A percentile compares a stretch with the other conserved stretches of the same genome.
phyloP scores from a whole-genome alignment of 1,140 invertebrate genomes.

The Ganaspis sp. region DNA sequence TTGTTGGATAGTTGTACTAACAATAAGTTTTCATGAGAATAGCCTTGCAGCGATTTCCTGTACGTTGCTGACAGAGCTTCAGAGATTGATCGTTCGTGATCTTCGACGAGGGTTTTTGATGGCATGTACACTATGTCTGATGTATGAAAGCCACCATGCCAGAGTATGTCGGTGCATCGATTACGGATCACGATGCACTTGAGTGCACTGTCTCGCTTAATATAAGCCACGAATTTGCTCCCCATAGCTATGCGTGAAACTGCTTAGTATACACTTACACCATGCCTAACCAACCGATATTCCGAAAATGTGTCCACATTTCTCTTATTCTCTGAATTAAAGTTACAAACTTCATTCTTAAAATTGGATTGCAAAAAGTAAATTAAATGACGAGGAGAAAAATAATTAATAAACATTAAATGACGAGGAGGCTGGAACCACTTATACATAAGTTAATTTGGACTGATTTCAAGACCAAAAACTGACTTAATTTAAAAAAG shows the following conservation, averaged over 20 bases:
- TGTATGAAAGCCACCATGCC: background rate
- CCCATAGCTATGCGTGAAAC: background rate
- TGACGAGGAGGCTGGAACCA: too few species aligned
- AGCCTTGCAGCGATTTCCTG: conserved; percentile 1
- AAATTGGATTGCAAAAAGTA: too few species aligned
- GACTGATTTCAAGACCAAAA: too few species aligned
- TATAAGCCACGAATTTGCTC: background rate
- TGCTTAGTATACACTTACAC: background rate
- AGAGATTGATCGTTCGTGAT: background rate
- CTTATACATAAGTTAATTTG: too few species aligned
- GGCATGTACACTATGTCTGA: background rate
- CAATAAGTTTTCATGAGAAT: conserved; percentile 5
- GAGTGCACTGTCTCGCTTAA: background rate
- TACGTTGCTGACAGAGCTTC: background rate
- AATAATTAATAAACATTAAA: too few species aligned
- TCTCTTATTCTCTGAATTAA: background rate
- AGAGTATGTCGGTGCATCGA: background rate
- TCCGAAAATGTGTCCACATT: background rate
- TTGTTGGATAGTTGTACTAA: background rate
- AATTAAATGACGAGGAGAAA: too few species aligned
- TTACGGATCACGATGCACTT: conserved; percentile 8
- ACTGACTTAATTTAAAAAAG: too few species aligned
- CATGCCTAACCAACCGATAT: background rate
- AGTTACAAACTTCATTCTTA: too few species aligned
- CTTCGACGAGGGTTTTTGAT: background rate